Conservation (phyloP, 2,888 invertebrate genomes). For the Bembecia ichneumoniformis region DNA sequence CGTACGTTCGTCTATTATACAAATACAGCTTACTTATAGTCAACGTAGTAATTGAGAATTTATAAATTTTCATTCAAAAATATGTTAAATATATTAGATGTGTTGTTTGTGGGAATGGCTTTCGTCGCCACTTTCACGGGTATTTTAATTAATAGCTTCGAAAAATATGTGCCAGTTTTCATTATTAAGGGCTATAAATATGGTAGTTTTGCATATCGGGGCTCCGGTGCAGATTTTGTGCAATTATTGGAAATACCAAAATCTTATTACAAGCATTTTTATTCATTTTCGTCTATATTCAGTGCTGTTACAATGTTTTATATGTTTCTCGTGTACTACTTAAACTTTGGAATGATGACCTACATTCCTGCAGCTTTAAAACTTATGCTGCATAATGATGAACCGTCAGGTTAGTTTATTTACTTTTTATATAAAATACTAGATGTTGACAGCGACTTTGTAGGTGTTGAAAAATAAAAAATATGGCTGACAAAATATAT, state of each 20-base stretch:
- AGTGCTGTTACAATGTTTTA: conserved; percentile 64
- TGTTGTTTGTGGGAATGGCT: conserved; percentile 54
- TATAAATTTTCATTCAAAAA: not conserved
- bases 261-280: conserved; percentile 86
- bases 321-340: conserved; percentile 62
- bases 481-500: too few relatives aligned
- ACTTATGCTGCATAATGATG: conserved; percentile 46
- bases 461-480: too few relatives aligned
- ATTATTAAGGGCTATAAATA: conserved; percentile 78
- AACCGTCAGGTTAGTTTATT: conserved; percentile 63
- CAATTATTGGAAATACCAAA: conserved; percentile 79
- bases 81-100: conserved; percentile 57
- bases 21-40: too few relatives aligned
- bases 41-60: too few relatives aligned
- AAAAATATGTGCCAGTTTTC: conserved; percentile 76
- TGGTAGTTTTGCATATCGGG: conserved; percentile 79
- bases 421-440: not conserved
- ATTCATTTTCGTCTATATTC: conserved; percentile 76
- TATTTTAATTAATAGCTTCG: conserved; percentile 75
- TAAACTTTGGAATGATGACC: conserved; percentile 55
- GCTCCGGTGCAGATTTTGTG: conserved; percentile 53
- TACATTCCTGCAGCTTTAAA: conserved; percentile 62
- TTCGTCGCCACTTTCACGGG: conserved; percentile 69
- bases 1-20: too few relatives aligned
- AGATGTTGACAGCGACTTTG: too few relatives aligned